A percentile compares a stretch with the other conserved stretches of the same genome.
Conservation (phyloP, 2,888 invertebrate species). For the Drosophila acutilabella region DNA sequence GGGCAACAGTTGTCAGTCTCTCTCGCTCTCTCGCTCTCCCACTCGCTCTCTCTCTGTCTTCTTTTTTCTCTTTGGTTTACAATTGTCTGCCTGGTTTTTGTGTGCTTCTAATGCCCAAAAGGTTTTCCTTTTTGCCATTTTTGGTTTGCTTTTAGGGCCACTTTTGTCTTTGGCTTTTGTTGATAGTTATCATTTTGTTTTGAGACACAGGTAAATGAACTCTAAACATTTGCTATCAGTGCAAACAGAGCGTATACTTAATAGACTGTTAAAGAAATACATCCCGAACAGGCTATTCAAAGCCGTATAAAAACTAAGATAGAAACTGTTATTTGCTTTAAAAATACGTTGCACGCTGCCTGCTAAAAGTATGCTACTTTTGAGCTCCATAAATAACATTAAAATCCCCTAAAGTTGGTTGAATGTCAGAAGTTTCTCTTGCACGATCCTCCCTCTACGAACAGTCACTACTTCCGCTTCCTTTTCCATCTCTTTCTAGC, state of each 20-base stretch:
- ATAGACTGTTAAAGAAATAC: conserved; percentile 8
- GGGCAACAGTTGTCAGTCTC: conserved; percentile 39
- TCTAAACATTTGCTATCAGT: conserved; percentile 16
- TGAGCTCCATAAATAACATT: conserved; percentile 43
- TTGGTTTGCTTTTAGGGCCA: conserved; percentile 48
- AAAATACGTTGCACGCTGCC: neutral
- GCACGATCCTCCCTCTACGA: too few relatives aligned
- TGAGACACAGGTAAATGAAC: conserved; percentile 51
- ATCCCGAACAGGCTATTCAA: too few relatives aligned
- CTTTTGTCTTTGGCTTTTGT: conserved; percentile 29
- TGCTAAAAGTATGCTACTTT: conserved; percentile 4
- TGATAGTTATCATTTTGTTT: conserved; percentile 56
- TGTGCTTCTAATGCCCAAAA: conserved; percentile 43
- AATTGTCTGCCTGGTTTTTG: conserved; percentile 10
- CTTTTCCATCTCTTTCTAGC: neutral
- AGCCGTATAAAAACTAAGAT: too few relatives aligned
- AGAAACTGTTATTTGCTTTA: too few relatives aligned
- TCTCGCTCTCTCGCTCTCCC: neutral
- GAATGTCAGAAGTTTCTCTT: conserved; percentile 36
- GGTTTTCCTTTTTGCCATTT: conserved; percentile 29
- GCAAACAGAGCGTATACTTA: conserved; percentile 37
- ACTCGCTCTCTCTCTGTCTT: neutral
- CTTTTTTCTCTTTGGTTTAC: neutral
- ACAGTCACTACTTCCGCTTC: neutral
- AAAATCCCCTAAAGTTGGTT: conserved; percentile 44